Conservation (phyloP, 2,113 vertebrate species). For the Furnarius figulus region DNA sequence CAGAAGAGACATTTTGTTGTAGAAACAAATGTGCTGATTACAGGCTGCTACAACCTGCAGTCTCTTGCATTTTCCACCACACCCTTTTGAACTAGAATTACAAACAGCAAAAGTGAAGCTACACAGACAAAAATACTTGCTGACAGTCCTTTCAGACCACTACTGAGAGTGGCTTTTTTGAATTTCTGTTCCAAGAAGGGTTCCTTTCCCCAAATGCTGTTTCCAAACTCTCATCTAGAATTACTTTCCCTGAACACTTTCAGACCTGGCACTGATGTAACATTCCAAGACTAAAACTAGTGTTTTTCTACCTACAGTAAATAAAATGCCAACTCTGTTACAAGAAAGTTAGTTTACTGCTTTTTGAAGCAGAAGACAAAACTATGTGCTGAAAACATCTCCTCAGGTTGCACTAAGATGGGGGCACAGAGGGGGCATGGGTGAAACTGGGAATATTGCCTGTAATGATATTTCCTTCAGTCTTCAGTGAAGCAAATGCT, state of each 20-base stretch:
- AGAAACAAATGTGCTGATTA: slow-evolving; percentile 14
- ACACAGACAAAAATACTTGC: neutral
- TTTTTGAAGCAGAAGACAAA: neutral
- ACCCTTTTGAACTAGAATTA: slow-evolving; percentile 23
- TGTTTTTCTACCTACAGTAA: neutral
- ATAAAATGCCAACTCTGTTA: neutral
- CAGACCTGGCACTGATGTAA: neutral
- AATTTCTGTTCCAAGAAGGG: neutral
- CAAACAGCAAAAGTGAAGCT: neutral
- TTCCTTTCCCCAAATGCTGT: neutral
- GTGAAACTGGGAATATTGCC: neutral
- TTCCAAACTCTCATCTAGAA: neutral
- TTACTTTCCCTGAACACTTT: neutral
- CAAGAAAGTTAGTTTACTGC: neutral
- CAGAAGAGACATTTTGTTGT: neutral
- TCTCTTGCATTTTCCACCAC: slow-evolving; percentile 29
- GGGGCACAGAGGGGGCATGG: rapidly evolving
- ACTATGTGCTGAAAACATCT: neutral
- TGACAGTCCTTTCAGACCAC: neutral
- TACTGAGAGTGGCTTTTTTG: neutral
- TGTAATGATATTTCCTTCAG: neutral
- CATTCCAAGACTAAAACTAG: neutral
- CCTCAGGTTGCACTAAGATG: neutral
- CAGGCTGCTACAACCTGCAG: slow-evolving; percentile 2
- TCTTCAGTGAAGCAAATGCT: neutral